Evolutionary conservation across 2,888 invertebrate genomes (phyloP), one percentile per base, ranked within the genome.

Genomic region (Keiferia lycopersicella): DNA sequence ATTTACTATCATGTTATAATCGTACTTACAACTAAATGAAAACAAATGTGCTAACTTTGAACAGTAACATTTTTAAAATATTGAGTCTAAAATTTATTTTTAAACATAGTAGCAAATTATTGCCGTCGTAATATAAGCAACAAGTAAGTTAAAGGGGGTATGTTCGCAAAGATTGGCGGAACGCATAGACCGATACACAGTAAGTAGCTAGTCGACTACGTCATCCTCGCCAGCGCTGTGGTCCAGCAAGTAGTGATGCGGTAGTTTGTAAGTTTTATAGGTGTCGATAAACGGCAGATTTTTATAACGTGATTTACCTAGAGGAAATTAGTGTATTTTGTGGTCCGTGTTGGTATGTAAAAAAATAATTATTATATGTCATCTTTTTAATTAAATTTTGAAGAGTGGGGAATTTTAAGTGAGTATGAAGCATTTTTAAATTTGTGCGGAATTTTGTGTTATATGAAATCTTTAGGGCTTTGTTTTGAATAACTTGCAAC

Each of bases 391-490:
- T 48, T 2, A n/a, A 48, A 7, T 48, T 16, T 14, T 4, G 8
- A 12, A 48, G 14, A 11, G 16, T n/a, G 14, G 48, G 48, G 16
- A 48, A n/a, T 7, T n/a, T n/a, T 48, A 48, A 12, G 1, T 48
- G 12, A 48, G n/a, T 48, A n/a, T 48, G 48, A 11, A 48, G 18
- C 14, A 48, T 11, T 45, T 51, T 51, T 18, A 51, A 20, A 11
- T 51, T 51, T 11, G 51, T 51, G 6, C 51, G 51, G 7, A 51
- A 20, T 16, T 2, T 1, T 4, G 51, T 51, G 10, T 20, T 18
- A 51, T 16, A 51, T 18, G 51, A 18, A 51, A 51, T 51, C 18
- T 51, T 51, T 6, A 51, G 1, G 18, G 51, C 51, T 20, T 51
- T 51, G 16, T 51, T 51, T 20, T 51, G 51, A 20, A 51, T 20